Evolutionary conservation across 2,888 invertebrate genomes (phyloP), one percentile per base, ranked within the genome.

Genomic region (Eristalis tenax): DNA sequence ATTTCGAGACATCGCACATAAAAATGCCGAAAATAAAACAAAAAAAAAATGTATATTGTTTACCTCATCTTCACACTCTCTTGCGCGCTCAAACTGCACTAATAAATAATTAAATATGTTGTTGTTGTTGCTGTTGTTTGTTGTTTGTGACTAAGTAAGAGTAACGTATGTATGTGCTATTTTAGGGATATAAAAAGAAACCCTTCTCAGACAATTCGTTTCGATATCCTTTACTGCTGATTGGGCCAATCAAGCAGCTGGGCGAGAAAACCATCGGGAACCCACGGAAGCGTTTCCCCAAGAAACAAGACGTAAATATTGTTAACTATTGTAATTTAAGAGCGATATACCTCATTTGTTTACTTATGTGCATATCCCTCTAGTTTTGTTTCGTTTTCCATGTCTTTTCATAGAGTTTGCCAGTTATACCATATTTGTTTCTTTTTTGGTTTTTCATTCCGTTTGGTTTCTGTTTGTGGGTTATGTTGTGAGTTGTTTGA

Each of bases 301-400:
- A 92, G 91, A 91, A 92, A 88, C 92, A 92, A 92, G 92, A 93
- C 92, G 93, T 93, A 93, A 93, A 92, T 93, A 93, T 91, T 85
- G 50, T 63, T 69, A 35, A 82, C 71, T 83, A n/a, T n/a, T n/a
- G n/a, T n/a, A 66, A 88, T 64, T 81, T 79, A 83, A 76, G 35
- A 66, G 63, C 59, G 59, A 32, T 32, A 32, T 59, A 59, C 10
- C 28, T 28, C 22, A 1, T 11, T 83, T 32, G 32, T 69, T 61
- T 69, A 28, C 43, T 68, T 11, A 73, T 59, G 43, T 50, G 13
- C 22, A 57, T 35, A 23, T 26, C 59, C 26, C 15, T 15, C 59
- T 26, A n/a, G 50, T 15, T 76, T 50, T 70, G 50, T 50, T 70
- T 71, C 57, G 11, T 64, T 56, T 26, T 11, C 10, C 6, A 23